Conservation (phyloP, 2,797 vertebrate genomes). For the Triplophysa bombifrons region DNA sequence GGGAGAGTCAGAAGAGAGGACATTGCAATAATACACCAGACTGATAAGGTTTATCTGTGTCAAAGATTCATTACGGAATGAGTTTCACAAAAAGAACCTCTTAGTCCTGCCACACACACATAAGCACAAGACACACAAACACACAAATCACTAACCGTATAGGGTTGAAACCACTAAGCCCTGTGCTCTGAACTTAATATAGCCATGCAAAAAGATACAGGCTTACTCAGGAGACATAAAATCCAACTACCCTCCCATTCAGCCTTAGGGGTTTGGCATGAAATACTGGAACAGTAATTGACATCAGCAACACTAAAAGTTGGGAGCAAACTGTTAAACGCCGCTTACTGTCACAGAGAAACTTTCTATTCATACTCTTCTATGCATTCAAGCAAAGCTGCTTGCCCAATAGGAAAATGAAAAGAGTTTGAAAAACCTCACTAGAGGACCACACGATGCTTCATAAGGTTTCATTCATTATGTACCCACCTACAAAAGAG, state of each 20-base stretch:
- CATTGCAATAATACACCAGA: slow-evolving; percentile 58
- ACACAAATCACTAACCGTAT: slow-evolving; percentile 51
- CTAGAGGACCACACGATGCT: slow-evolving; percentile 10
- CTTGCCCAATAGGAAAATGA: not conserved
- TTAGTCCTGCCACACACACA: slow-evolving; percentile 33
- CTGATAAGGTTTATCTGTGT: slow-evolving; percentile 66
- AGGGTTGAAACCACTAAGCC: slow-evolving; percentile 46
- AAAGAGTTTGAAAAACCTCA: slow-evolving; percentile 18
- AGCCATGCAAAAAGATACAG: not conserved
- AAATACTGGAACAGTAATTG: not conserved
- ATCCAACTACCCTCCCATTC: slow-evolving; percentile 33
- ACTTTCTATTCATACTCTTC: not conserved
- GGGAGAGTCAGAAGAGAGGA: slow-evolving; percentile 51
- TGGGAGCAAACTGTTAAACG: not conserved
- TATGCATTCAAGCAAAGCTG: not conserved
- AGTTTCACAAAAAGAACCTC: slow-evolving; percentile 56
- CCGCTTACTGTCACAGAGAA: not conserved
- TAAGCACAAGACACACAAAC: slow-evolving; percentile 39
- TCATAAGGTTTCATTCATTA: slow-evolving; percentile 3
- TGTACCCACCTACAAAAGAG: slow-evolving; percentile 36
- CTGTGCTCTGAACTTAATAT: slow-evolving; percentile 23
- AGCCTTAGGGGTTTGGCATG: not conserved
- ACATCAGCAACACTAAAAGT: not conserved
- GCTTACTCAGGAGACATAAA: slow-evolving; percentile 9
- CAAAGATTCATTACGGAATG: slow-evolving; percentile 62